Evolutionary conservation across 2,888 invertebrate genomes (phyloP).

Genomic region (Drosophila ustulata): DNA sequence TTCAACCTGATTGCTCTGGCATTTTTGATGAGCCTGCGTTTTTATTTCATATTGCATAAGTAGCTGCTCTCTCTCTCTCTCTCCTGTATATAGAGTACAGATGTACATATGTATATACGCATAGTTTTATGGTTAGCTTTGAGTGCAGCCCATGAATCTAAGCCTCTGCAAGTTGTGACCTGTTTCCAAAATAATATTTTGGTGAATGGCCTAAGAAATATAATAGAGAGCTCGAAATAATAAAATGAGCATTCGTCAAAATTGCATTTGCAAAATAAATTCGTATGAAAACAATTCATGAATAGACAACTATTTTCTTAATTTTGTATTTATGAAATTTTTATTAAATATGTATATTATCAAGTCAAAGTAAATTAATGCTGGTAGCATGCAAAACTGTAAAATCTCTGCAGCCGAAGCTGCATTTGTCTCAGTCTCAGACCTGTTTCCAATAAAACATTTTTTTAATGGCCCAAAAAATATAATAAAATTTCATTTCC

Average conservation of each 20-base stretch:
- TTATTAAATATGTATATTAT: too few species aligned
- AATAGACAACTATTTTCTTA: background rate
- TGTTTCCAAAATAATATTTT: background rate
- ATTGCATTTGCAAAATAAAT: background rate
- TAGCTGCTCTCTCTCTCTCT: background rate
- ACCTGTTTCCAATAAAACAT: too few species aligned
- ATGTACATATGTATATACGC: background rate
- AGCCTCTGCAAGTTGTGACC: background rate
- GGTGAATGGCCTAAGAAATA: background rate
- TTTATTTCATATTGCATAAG: constrained; percentile 13
- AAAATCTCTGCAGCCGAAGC: too few species aligned
- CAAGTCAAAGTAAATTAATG: too few species aligned
- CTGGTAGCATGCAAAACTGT: too few species aligned
- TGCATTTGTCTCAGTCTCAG: too few species aligned
- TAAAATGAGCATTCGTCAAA: background rate
- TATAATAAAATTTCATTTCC: too few species aligned
- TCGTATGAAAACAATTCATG: background rate
- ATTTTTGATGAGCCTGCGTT: constrained; percentile 69
- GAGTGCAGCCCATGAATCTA: constrained; percentile 1
- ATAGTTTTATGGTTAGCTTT: background rate
- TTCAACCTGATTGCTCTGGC: constrained; percentile 75
- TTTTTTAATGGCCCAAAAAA: too few species aligned
- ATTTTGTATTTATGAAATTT: too few species aligned
- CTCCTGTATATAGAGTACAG: background rate
- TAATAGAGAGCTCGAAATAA: background rate